These are phyloP conservation scores for Heliconius aoede DNA, from an alignment of 2,888 invertebrate species.

Conservation along the genomic window DNA sequence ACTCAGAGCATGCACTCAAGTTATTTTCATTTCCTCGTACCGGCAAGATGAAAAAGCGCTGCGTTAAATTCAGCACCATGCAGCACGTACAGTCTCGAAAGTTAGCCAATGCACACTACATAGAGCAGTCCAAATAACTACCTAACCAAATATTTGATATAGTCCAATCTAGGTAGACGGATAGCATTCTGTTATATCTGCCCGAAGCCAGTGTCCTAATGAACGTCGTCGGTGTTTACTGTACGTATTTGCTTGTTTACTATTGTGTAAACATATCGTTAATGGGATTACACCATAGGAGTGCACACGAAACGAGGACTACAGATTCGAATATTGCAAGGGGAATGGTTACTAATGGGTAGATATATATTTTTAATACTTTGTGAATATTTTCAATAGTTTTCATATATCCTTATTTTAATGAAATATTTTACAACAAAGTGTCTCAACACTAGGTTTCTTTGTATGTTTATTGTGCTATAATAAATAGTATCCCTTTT, in stretches of 20 bases:
- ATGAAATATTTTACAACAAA: no score
- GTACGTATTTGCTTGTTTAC: background rate
- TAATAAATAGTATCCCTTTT: background rate
- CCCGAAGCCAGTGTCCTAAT: background rate
- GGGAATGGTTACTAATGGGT: background rate
- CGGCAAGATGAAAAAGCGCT: no score
- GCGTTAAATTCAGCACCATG: no score
- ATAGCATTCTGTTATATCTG: background rate
- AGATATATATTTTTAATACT: no score
- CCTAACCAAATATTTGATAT: constrained; percentile 12
- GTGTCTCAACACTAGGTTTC: no score
- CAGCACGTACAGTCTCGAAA: no score
- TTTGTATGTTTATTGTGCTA: no score
- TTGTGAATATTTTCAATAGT: no score
- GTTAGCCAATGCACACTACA: background rate
- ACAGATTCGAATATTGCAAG: background rate
- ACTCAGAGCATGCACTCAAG: no score
- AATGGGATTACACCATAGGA: background rate
- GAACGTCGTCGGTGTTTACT: constrained; percentile 2
- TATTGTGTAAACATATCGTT: background rate
- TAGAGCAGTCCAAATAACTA: background rate
- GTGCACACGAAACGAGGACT: background rate
- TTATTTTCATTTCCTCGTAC: no score
- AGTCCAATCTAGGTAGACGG: background rate
- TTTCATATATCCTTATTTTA: no score